Conservation (phyloP, 1,140 invertebrate genomes). For the Brachionus calyciflorus region DNA sequence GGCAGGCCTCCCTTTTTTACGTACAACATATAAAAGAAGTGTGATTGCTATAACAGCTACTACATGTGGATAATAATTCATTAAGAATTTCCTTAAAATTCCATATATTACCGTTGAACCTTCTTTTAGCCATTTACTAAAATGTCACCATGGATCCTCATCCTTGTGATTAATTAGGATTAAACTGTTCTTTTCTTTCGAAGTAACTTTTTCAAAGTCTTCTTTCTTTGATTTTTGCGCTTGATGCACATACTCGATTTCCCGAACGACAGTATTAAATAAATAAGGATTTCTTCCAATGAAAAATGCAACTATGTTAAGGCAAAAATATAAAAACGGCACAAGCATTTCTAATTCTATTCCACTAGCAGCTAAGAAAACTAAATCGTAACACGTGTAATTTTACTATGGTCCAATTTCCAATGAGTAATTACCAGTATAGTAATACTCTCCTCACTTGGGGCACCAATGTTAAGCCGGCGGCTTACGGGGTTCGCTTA, state of each 20-base stretch:
- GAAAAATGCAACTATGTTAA: neutral
- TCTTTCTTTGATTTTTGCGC: neutral
- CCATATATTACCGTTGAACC: neutral
- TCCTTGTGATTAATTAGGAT: slow-evolving; percentile 16
- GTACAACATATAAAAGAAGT: neutral
- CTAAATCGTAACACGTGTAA: no score
- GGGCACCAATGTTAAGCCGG: no score
- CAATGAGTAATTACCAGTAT: no score
- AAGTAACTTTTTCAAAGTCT: neutral
- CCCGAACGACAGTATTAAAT: neutral
- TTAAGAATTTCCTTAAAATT: neutral
- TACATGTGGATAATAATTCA: slow-evolving; percentile 5
- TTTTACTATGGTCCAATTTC: no score
- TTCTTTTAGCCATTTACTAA: neutral
- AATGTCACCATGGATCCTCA: neutral
- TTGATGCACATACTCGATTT: neutral
- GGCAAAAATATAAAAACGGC: no score
- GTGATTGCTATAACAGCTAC: neutral
- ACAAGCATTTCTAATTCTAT: no score
- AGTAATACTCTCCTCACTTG: no score
- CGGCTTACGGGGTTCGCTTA: no score
- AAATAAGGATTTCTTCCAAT: neutral
- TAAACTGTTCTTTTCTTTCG: neutral
- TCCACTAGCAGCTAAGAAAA: no score
- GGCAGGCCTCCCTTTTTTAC: neutral